Evolutionary conservation across 2,888 invertebrate species (phyloP), one percentile per base, ranked within the genome.

Genomic region (Notodonta dromedarius): DNA sequence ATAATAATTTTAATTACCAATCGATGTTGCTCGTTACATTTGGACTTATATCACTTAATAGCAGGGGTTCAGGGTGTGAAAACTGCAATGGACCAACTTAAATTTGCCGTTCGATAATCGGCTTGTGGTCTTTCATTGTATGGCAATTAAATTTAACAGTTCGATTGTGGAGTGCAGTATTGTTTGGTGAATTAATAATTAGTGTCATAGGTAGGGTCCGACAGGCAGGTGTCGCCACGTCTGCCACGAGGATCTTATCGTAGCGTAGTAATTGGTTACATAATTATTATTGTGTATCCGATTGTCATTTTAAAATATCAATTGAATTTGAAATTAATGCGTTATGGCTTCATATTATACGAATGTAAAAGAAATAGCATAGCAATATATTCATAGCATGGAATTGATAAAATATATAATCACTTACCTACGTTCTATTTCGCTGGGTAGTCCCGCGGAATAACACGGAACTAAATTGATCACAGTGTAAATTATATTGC

Each of bases 1-100:
- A 84, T 85, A 84, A 83, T 85, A 82, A 82, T 82, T 85, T 83
- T 86, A 85, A 86, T 88, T 83, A 84, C 74, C 73, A 74, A 77
- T 73, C 73, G 78, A 76, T 70, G 75, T 74, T 53, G 57, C 60
- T 65, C 70, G 53, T 63, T 61, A 60, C 69, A 57, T 72, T 65
- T 66, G 59, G 53, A 63, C 74, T n/a, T 73, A 69, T 72, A 72
- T 73, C 65, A 63, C 72, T 66, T 68, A 65, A 73, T 71, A 74
- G 63, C 59, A 60, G 46, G 57, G 57, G 65, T 63, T 70, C 61
- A n/a, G 69, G 60, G 60, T 69, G 69, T 67, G 63, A 70, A 74
- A 69, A 74, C 58, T 67, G 39, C 39, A 4, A 39, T n/a, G 14
- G 14, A n/a, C 35, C 54, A 14, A 54, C 5, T 13, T 39, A 54